Base-by-base conservation (phyloP, 2,797 vertebrate species). In the Sphaeramia orbicularis region DNA sequence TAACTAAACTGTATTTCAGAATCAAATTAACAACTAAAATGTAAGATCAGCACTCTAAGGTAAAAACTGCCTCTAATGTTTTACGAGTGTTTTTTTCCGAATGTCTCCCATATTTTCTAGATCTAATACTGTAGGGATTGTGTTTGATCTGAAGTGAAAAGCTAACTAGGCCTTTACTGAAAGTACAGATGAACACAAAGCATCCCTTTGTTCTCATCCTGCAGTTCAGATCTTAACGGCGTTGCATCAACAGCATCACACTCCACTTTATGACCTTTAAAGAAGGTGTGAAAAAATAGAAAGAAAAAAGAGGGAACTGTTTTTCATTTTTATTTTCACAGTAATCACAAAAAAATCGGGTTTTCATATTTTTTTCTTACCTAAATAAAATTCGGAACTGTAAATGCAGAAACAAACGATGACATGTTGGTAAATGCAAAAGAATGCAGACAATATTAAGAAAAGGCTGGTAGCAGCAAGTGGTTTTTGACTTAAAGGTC, bases 281-380 rank as follows among this genome's bases (percentile, higher is more conserved):
- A 65, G 37, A 24, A 2, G 21, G 5, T 27, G 24, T 27, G 27
- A 27, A 27, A 11, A 8, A 60, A 10, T 0, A 10, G 1, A 19
- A 35, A 30, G 35, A 38, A 58, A 41, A 47, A 18, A 18, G 0
- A 43, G 6, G 40, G 44, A 38, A 54, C 6, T 16, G 37, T 58
- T 50, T 73, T 51, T 72, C 1, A 15, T 6, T 65, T 84, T 86
- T 82, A 83, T 83, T 90, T 87, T 77, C 54, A 86, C 50, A 82
- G 60, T 42, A 81, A 89, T 89, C 65, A 84, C 48, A 77, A 43
- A 40, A 76, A 58, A 56, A 59, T 43, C 14, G 0, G 41, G 7
- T 55, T 37, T 71, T 70, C 36, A n/a, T 78, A 59, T 72, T 8
- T 8, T 35, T 35, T 10, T 73, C 78, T 85, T 16, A 52, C 66